Evolutionary conservation across 2,113 vertebrate genomes (phyloP).

Genomic region (Thryonomys swinderianus): DNA sequence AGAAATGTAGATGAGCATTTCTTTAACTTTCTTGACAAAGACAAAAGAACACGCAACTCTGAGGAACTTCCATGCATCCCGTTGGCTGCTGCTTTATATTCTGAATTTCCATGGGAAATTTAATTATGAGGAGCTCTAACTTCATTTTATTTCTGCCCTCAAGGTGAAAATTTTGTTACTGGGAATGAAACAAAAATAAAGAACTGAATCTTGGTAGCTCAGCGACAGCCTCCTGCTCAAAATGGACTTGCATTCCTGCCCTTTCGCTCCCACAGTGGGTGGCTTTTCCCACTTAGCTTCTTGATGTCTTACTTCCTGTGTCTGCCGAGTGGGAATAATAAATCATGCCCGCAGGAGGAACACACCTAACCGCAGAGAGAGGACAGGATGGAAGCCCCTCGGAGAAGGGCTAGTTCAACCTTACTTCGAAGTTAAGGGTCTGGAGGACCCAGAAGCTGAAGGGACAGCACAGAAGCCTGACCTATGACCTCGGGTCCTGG

Average conservation of each 20-base stretch:
- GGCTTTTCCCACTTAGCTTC: not conserved
- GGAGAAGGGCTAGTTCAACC: not conserved
- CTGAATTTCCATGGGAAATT: slow-evolving; percentile 72
- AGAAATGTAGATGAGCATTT: slow-evolving; percentile 70
- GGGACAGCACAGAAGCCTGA: not conserved
- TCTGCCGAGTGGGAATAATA: not conserved
- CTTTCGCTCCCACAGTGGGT: not conserved
- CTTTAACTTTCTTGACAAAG: slow-evolving; percentile 71
- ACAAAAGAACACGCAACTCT: slow-evolving; percentile 61
- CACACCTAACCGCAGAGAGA: not conserved
- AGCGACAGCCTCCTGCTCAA: not conserved
- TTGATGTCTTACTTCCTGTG: not conserved
- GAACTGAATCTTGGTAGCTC: slow-evolving; percentile 18
- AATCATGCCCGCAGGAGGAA: not conserved
- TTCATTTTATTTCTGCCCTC: slow-evolving; percentile 76
- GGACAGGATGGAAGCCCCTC: not conserved
- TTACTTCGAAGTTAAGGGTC: slow-evolving; percentile 28
- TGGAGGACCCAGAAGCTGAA: not conserved
- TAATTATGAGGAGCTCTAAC: slow-evolving; percentile 80
- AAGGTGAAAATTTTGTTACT: slow-evolving; percentile 72
- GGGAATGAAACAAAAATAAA: slow-evolving; percentile 57
- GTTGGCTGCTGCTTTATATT: slow-evolving; percentile 76
- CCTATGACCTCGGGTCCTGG: not conserved
- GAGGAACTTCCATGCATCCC: slow-evolving; percentile 59
- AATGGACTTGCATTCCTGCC: not conserved